Evolutionary conservation across 2,888 invertebrate species (phyloP).

Genomic region (Corbicula japonica): DNA sequence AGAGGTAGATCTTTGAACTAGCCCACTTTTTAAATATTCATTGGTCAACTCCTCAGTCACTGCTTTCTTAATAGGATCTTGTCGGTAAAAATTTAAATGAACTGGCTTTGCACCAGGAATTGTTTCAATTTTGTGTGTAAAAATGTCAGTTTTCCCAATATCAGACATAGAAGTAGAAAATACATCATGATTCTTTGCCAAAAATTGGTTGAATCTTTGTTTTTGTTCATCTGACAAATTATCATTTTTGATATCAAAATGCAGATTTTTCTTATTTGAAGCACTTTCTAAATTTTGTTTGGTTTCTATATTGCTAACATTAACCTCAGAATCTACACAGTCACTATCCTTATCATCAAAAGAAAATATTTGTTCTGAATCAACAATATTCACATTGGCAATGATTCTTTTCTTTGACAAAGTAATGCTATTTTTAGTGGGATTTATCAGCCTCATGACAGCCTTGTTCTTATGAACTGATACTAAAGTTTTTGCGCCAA

Average conservation of each 20-base stretch:
- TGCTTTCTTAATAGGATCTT: constrained; percentile 6
- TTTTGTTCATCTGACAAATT: background rate
- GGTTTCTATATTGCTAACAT: background rate
- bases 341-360: too few species aligned
- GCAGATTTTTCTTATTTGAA: background rate
- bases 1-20: constrained; percentile 49
- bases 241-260: background rate
- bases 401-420: too few species aligned
- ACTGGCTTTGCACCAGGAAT: constrained; percentile 40
- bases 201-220: background rate
- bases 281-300: background rate
- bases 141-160: background rate
- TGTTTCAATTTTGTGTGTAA: too few species aligned
- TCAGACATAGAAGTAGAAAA: too few species aligned
- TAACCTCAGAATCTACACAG: too few species aligned
- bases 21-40: too few species aligned
- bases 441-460: constrained; percentile 10
- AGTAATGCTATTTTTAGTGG: background rate
- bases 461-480: background rate
- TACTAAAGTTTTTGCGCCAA: background rate
- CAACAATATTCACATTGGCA: too few species aligned
- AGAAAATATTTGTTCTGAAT: too few species aligned
- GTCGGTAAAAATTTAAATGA: constrained; percentile 40
- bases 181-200: too few species aligned
- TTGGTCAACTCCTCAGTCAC: constrained; percentile 37